Base-by-base conservation (phyloP, 2,888 invertebrate species). In the Cerceris ruficornis region DNA sequence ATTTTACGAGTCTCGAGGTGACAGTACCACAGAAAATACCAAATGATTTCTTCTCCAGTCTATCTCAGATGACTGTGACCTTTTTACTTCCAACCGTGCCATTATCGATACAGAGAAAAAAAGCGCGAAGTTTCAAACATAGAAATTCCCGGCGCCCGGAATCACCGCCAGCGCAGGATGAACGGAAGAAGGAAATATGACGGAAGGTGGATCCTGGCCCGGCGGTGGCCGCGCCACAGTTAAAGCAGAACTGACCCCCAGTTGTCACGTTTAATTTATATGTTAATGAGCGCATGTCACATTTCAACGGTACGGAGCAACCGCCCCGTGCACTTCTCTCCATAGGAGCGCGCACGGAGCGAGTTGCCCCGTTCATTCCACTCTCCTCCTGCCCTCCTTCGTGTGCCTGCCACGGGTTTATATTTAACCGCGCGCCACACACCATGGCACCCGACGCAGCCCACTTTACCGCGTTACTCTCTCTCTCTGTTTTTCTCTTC, bases 201-300 rank as follows among this genome's bases (percentile, higher is more conserved):
- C 43, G 68, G 55, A 75, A 66, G 70, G 65, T 69, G 66, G 64
- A 69, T 55, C 64, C 58, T 13, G 69, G 74, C 41, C 67, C 67
- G 60, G 15, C 77, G 82, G 73, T 75, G 79, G 77, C 82, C 77
- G 75, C 71, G 75, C 71, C 68, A 54, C 71, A 66, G 67, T 76
- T 70, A 70, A 76, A 81, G 78, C 71, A 82, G 77, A 81, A 82
- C 82, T 86, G 85, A 87, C 83, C 88, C 84, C 82, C 82, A 88
- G 86, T 87, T 88, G 88, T 89, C 87, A 83, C 85, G 85, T 88
- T 87, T 88, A 89, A 88, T 88, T 88, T 89, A 89, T 89, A 89
- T 88, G 89, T 89, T 89, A 89, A 88, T 89, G 86, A 88, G 87
- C 83, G 80, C 85, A 84, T 87, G 89, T 88, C 89, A 87, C 86